These are phyloP conservation scores for Tinamus guttatus DNA, from an alignment of 2,113 vertebrate genomes.

Conservation along the genomic window DNA sequence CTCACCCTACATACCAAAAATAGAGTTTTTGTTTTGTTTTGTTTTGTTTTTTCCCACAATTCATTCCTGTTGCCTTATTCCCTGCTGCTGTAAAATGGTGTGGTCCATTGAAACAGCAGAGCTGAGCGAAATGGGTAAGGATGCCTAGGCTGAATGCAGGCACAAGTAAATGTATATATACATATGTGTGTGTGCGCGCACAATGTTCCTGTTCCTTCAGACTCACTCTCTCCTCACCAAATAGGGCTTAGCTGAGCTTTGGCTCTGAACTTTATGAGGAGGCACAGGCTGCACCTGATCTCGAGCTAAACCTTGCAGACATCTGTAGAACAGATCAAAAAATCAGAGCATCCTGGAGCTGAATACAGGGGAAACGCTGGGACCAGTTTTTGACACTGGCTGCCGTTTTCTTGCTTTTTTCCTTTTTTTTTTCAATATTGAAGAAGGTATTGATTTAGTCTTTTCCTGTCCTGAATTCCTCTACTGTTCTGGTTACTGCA, in stretches of 20 bases:
- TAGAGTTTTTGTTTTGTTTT: background rate
- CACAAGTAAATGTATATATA: background rate
- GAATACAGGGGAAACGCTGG: background rate
- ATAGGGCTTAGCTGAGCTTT: background rate
- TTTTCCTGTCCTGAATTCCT: background rate
- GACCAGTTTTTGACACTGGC: background rate
- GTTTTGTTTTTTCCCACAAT: conserved; percentile 29
- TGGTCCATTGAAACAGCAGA: background rate
- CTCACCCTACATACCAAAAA: background rate
- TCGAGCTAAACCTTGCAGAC: background rate
- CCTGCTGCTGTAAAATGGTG: background rate
- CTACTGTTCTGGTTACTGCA: background rate
- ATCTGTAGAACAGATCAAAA: background rate
- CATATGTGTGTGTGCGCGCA: too few relatives aligned
- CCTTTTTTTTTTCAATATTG: background rate
- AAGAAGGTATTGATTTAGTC: background rate
- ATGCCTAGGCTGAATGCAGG: rapidly evolving
- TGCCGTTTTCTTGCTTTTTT: background rate
- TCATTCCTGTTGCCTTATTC: background rate
- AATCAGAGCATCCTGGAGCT: background rate
- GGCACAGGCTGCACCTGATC: background rate
- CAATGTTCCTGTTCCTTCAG: background rate
- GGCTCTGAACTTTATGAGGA: background rate
- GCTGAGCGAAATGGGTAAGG: background rate
- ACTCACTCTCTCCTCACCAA: background rate